Evolutionary conservation across 2,113 vertebrate genomes (phyloP).

Genomic region (Bufo bufo): DNA sequence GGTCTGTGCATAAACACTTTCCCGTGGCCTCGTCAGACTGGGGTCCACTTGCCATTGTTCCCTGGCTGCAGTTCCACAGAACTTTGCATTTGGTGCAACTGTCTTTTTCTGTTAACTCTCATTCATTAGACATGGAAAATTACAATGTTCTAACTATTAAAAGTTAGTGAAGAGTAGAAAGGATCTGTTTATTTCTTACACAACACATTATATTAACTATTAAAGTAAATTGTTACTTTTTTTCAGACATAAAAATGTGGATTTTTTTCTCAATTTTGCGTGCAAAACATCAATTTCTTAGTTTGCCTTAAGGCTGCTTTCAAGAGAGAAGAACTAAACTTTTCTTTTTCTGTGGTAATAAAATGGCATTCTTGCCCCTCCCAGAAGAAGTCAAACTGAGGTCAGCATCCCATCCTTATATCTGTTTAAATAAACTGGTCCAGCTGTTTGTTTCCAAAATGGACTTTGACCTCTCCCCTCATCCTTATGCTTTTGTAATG

Average conservation of each 20-base stretch:
- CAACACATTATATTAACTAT: not conserved
- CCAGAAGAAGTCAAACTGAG: constrained; percentile 79
- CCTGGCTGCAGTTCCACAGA: constrained; percentile 29
- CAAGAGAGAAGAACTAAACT: constrained; percentile 72
- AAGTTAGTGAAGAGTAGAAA: not conserved
- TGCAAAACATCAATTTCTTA: constrained; percentile 66
- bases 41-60: constrained; percentile 56
- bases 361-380: constrained; percentile 83
- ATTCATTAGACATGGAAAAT: constrained; percentile 48
- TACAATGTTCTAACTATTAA: constrained; percentile 1
- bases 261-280: not conserved
- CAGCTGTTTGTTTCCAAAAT: constrained; percentile 85
- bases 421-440: constrained; percentile 89
- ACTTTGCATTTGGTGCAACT: constrained; percentile 44
- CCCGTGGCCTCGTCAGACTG: constrained; percentile 47
- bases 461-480: constrained; percentile 81
- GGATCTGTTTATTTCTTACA: not conserved
- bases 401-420: constrained; percentile 82
- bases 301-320: constrained; percentile 73
- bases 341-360: constrained; percentile 83
- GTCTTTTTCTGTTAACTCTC: constrained; percentile 48
- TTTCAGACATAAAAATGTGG: not conserved
- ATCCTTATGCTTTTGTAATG: constrained; percentile 75
- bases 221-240: not conserved
- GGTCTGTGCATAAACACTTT: constrained; percentile 56